Conservation (phyloP, 2,888 invertebrate species). For the Cataglyphis altisquamis region DNA sequence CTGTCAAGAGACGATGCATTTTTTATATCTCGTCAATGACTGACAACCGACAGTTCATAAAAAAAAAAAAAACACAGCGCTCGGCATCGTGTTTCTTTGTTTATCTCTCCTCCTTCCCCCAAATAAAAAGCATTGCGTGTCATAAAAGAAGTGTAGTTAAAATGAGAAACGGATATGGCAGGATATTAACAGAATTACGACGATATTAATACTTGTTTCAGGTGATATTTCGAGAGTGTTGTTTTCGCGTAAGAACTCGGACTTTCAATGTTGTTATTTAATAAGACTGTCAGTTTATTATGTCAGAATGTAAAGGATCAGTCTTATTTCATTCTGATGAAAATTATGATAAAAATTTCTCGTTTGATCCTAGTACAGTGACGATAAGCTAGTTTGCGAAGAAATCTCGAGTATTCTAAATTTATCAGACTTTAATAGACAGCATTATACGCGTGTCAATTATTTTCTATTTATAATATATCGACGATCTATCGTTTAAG, state of each 20-base stretch:
- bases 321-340: slow-evolving; percentile 26
- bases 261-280: not conserved
- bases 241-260: slow-evolving; percentile 43
- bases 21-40: not conserved
- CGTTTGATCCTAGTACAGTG: not conserved
- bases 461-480: not conserved
- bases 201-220: slow-evolving; percentile 60
- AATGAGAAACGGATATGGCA: slow-evolving; percentile 58
- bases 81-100: not conserved
- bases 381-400: slow-evolving; percentile 12
- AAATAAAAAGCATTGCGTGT: not conserved
- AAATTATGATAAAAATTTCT: not conserved
- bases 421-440: not conserved
- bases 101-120: not conserved
- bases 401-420: not conserved
- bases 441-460: not conserved
- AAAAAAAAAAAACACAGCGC: not conserved
- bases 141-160: slow-evolving; percentile 23
- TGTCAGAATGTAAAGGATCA: slow-evolving; percentile 14
- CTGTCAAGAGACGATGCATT: not conserved
- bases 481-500: not conserved
- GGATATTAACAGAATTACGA: slow-evolving; percentile 57
- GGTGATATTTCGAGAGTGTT: slow-evolving; percentile 54
- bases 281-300: slow-evolving; percentile 15
- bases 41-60: not conserved